These are phyloP conservation scores for Cephalotes varians DNA, from an alignment of 2,888 invertebrate species.

Conservation along the genomic window DNA sequence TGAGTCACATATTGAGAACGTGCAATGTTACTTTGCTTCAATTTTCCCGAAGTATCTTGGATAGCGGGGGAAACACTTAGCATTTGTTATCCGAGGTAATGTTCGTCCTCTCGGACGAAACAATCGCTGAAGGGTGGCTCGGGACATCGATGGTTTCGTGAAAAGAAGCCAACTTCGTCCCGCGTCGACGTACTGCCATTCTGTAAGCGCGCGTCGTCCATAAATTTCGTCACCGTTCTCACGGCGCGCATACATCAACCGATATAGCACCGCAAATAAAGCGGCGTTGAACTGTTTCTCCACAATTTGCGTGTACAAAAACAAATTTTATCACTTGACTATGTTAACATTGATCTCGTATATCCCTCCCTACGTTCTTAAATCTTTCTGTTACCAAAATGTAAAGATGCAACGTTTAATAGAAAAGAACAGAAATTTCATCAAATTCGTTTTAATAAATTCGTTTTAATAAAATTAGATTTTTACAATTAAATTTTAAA, in stretches of 20 bases:
- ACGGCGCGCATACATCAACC: constrained; percentile 42
- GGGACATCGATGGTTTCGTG: constrained; percentile 46
- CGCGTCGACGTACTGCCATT: constrained; percentile 54
- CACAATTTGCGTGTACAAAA: constrained; percentile 33
- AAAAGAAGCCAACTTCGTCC: constrained; percentile 61
- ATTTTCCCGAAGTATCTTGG: constrained; percentile 69
- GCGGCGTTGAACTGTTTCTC: constrained; percentile 39
- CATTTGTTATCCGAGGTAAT: constrained; percentile 76
- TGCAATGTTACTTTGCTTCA: constrained; percentile 61
- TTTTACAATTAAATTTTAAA: constrained; percentile 9
- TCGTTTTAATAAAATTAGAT: neutral
- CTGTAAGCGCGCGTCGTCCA: constrained; percentile 44
- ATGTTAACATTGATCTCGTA: constrained; percentile 10
- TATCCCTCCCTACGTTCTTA: constrained; percentile 6
- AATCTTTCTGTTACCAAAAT: neutral
- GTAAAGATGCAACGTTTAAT: constrained; percentile 3
- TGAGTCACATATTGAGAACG: constrained; percentile 57
- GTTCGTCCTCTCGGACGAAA: constrained; percentile 70
- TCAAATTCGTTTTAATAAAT: neutral
- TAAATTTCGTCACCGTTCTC: constrained; percentile 54
- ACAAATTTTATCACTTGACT: constrained; percentile 48
- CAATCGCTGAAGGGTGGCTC: constrained; percentile 73
- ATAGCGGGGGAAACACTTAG: constrained; percentile 76
- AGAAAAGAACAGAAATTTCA: neutral
- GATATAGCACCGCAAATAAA: constrained; percentile 49